phyloP scores from a whole-genome alignment of 2,888 invertebrate genomes.

The Thera obeliscata region DNA sequence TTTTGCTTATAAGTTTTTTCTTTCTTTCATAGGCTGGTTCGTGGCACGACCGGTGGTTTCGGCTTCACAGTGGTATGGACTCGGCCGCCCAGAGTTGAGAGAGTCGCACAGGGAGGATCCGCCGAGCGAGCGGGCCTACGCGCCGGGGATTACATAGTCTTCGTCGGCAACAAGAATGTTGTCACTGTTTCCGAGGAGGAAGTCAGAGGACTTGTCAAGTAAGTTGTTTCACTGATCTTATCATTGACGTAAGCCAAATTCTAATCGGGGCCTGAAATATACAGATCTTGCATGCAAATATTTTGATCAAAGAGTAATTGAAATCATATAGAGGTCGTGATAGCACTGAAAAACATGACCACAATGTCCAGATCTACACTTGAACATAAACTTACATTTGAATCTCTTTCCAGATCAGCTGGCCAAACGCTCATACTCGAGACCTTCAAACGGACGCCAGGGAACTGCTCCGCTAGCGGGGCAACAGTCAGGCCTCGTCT shows the following conservation, averaged over 20 bases:
- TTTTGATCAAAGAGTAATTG: too few relatives aligned
- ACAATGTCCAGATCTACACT: not conserved
- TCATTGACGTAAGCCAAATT: not conserved
- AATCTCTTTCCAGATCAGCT: conserved; percentile 84
- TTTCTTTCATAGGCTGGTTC: conserved; percentile 58
- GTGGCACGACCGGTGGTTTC: conserved; percentile 87
- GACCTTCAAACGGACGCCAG: conserved; percentile 87
- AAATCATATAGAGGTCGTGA: too few relatives aligned
- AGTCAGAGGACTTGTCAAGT: conserved; percentile 87
- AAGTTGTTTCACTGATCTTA: conserved; percentile 58
- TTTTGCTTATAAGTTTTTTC: not conserved
- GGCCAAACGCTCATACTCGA: conserved; percentile 89
- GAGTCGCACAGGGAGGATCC: conserved; percentile 91
- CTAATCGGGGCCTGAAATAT: not conserved
- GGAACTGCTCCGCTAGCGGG: conserved; percentile 69
- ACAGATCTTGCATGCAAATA: not conserved
- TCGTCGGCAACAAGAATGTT: conserved; percentile 94
- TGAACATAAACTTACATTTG: not conserved
- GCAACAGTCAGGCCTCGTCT: conserved; percentile 54
- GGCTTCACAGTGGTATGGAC: conserved; percentile 96
- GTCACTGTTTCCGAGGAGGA: conserved; percentile 91
- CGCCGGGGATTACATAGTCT: conserved; percentile 94
- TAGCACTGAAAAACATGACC: not conserved
- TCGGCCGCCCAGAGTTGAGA: conserved; percentile 92
- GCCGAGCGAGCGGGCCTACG: conserved; percentile 93